Percentiles rank a stretch among this genome's conserved stretches.
Conservation (phyloP, 2,797 vertebrate genomes). For the Intellagama lesueurii region DNA sequence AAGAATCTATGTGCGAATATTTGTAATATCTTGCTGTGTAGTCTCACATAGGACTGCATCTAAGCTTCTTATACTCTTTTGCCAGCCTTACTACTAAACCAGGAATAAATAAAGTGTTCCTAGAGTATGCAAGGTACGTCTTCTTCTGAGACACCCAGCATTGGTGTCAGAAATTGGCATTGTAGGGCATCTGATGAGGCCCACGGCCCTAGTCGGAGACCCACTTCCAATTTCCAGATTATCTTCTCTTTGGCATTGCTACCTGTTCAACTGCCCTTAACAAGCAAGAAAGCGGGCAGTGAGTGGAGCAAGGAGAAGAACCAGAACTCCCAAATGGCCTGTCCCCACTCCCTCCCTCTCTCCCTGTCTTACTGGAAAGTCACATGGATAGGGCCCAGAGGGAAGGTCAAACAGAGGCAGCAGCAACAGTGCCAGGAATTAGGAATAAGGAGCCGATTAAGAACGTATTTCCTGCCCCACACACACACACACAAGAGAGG, state of each 20-base stretch:
- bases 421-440: background rate
- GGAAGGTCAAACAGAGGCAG: background rate
- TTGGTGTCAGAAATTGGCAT: background rate
- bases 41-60: background rate
- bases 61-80: background rate
- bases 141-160: background rate
- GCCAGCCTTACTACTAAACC: background rate
- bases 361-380: background rate
- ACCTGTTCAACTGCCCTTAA: background rate
- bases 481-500: background rate
- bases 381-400: background rate
- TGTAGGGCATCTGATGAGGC: background rate
- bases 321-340: background rate
- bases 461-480: too few species aligned
- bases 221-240: background rate
- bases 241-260: background rate
- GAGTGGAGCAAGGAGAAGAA: background rate
- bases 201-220: too few species aligned
- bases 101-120: background rate
- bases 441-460: background rate
- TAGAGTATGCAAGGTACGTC: background rate
- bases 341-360: background rate
- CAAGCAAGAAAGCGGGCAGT: background rate
- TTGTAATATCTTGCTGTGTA: conserved; percentile 21
- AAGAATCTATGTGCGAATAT: conserved; percentile 36